Evolutionary conservation across 2,113 vertebrate genomes (phyloP), one percentile per base, ranked within the genome.

Genomic region (Budorcas taxicolor): DNA sequence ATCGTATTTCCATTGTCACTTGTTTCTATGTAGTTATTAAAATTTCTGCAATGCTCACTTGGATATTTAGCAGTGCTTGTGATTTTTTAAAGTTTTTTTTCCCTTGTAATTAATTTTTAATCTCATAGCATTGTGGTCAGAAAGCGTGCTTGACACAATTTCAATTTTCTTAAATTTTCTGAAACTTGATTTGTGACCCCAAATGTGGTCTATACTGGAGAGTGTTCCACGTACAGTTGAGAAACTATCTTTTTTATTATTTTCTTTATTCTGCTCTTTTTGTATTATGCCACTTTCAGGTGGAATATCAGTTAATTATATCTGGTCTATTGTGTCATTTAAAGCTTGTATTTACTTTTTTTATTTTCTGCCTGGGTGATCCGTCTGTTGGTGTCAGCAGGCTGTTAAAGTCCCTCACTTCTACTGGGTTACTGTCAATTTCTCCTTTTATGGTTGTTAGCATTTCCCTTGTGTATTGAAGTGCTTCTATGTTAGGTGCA

Each of bases 331-430:
- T 36, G n/a, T 36, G 17, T 36, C 17, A 36, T 21, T 36, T 5
- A 71, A 36, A 36, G n/a, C 33, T 71, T 36, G 64, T 21, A 8
- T 67, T n/a, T 36, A 21, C 64, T 71, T 71, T 21, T 36, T 12
- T 71, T 1, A 36, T 71, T 71, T 71, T 36, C 4, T 71, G n/a
- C 9, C n/a, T 36, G n/a, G 64, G 10, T 23, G n/a, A 36, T 36
- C 64, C 1, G 0, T 23, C 19, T 5, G 10, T 71, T 64, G 62
- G 62, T n/a, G 7, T 64, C 31, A n/a, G 19, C 21, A 23, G 5
- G n/a, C 2, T 71, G 19, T 71, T 23, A 23, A 71, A 71, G 9
- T 36, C 9, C n/a, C n/a, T 36, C 9, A 1, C n/a, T 71, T 23
- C 7, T 71, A 36, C 0, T 71, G 19, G n/a, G n/a, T 71, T 36